Conservation (phyloP, 1,140 invertebrate species). For the Drosophila lowei region DNA sequence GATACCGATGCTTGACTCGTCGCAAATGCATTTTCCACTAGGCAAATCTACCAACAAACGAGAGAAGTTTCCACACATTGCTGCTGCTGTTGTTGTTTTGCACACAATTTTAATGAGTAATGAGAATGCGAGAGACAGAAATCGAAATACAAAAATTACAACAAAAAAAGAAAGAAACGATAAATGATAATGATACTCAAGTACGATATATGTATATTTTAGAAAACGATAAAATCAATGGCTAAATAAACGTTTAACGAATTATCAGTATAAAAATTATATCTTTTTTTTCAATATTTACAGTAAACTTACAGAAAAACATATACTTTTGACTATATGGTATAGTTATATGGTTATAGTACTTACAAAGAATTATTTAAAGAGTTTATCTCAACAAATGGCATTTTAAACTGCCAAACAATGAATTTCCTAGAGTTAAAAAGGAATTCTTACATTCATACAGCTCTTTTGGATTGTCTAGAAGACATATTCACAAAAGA, state of each 20-base stretch:
- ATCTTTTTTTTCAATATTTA: background rate
- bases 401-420: too few species aligned
- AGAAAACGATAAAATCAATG: slow-evolving; percentile 58
- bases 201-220: slow-evolving; percentile 55
- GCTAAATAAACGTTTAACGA: slow-evolving; percentile 72
- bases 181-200: slow-evolving; percentile 66
- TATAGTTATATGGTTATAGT: too few species aligned
- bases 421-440: too few species aligned
- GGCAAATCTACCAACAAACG: slow-evolving; percentile 36
- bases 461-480: too few species aligned
- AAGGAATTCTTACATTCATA: too few species aligned
- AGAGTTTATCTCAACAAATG: too few species aligned
- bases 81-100: slow-evolving; percentile 51
- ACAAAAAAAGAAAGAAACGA: slow-evolving; percentile 24
- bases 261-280: slow-evolving; percentile 22
- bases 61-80: slow-evolving; percentile 16
- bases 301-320: too few species aligned
- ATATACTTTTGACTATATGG: too few species aligned
- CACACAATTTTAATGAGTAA: slow-evolving; percentile 22
- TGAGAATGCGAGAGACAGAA: slow-evolving; percentile 22
- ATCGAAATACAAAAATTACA: slow-evolving; percentile 13
- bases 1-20: slow-evolving; percentile 35
- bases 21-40: slow-evolving; percentile 63
- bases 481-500: too few species aligned
- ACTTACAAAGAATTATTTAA: too few species aligned